These are phyloP conservation scores for Zaprionus nigranus DNA, from an alignment of 1,140 invertebrate species.

Conservation along the genomic window DNA sequence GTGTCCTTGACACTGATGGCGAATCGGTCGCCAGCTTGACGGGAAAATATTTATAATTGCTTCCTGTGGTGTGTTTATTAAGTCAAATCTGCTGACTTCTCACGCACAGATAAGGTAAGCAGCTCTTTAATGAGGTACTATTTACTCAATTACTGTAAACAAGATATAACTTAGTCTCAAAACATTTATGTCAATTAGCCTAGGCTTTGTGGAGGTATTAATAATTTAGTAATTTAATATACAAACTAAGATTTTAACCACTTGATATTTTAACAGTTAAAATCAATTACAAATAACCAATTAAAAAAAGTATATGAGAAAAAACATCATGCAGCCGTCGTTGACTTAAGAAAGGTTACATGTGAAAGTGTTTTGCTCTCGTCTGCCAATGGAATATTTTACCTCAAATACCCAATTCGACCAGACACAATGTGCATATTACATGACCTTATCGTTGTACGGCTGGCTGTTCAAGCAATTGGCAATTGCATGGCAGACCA, in stretches of 20 bases:
- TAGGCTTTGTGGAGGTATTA: no score
- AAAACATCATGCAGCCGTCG: not conserved
- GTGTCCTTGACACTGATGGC: constrained; percentile 63
- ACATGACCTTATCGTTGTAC: constrained; percentile 29
- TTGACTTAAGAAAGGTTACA: not conserved
- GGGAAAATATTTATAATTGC: constrained; percentile 53
- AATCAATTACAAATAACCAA: no score
- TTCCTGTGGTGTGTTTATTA: constrained; percentile 49
- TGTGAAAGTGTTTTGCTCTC: not conserved
- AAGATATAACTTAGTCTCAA: no score
- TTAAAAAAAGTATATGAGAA: no score
- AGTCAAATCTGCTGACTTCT: constrained; percentile 13
- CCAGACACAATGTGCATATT: constrained; percentile 28
- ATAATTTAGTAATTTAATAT: no score
- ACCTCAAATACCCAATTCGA: constrained; percentile 21
- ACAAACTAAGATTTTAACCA: no score
- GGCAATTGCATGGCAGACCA: constrained; percentile 31
- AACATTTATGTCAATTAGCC: no score
- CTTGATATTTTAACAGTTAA: no score
- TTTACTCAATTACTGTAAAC: not conserved
- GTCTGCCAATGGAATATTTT: no score
- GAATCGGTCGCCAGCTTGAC: constrained; percentile 23
- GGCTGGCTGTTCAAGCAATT: constrained; percentile 29
- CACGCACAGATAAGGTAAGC: not conserved
- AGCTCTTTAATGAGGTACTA: not conserved